Evolutionary conservation across 2,888 invertebrate species (phyloP).

Genomic region (Tenthredo amoena): DNA sequence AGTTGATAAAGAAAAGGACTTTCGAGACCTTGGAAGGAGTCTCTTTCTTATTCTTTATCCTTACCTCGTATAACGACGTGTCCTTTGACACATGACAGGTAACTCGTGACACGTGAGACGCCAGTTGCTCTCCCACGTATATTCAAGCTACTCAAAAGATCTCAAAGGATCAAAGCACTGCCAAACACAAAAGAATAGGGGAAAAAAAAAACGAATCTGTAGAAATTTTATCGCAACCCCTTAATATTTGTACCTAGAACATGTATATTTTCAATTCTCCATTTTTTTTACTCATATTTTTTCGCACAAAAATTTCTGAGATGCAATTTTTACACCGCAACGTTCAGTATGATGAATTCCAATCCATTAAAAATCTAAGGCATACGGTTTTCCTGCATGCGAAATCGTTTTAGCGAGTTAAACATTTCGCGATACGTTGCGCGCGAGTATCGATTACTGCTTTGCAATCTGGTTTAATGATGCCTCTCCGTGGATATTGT

Average conservation of each 20-base stretch:
- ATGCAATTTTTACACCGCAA: neutral
- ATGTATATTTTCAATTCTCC: neutral
- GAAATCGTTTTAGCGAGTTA: neutral
- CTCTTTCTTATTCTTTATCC: slow-evolving; percentile 25
- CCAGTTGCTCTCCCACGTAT: neutral
- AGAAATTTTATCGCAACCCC: neutral
- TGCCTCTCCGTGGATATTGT: neutral
- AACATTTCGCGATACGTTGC: neutral
- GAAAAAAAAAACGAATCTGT: neutral
- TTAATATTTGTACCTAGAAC: neutral
- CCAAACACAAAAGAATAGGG: neutral
- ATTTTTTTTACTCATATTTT: neutral
- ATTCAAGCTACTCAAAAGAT: slow-evolving; percentile 10
- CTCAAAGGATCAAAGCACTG: slow-evolving; percentile 29
- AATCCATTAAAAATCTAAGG: neutral
- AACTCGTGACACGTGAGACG: slow-evolving; percentile 38
- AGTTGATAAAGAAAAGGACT: slow-evolving; percentile 5
- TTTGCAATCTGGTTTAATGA: slow-evolving; percentile 3
- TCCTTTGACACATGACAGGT: slow-evolving; percentile 30
- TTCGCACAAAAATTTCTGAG: neutral
- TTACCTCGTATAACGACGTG: slow-evolving; percentile 18
- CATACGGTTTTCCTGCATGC: neutral
- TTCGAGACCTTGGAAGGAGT: neutral
- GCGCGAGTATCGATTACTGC: neutral
- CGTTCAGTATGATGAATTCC: neutral